These are phyloP conservation scores for Noctua janthina DNA, from an alignment of 2,888 invertebrate genomes.

Conservation along the genomic window DNA sequence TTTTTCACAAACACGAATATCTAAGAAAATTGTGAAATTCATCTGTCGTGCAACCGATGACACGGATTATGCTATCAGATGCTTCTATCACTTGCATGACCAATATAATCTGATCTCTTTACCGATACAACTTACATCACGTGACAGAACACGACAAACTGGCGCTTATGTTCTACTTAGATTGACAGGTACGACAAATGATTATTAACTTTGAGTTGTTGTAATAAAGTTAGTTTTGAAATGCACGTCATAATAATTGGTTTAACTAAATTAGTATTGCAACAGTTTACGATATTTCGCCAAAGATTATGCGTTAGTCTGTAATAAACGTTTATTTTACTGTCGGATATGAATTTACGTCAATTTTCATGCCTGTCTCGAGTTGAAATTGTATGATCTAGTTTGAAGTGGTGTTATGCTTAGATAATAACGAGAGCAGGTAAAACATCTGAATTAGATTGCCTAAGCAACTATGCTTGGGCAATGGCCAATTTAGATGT, in stretches of 20 bases:
- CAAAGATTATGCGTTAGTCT: conserved; percentile 56
- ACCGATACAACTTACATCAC: conserved; percentile 31
- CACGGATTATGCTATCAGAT: conserved; percentile 67
- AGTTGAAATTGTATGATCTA: conserved; percentile 37
- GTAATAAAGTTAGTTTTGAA: conserved; percentile 63
- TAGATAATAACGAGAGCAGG: conserved; percentile 16
- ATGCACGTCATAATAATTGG: conserved; percentile 62
- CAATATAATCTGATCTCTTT: conserved; percentile 42
- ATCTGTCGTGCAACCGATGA: conserved; percentile 71
- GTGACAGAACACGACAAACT: conserved; percentile 51
- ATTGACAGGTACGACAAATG: conserved; percentile 59
- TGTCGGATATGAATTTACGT: conserved; percentile 43
- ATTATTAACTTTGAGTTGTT: conserved; percentile 56
- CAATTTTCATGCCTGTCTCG: conserved; percentile 46
- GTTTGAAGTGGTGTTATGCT: conserved; percentile 17
- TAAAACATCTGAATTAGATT: conserved; percentile 35
- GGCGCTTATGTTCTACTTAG: conserved; percentile 29
- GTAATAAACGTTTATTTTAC: conserved; percentile 53
- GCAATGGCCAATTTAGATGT: conserved; percentile 7
- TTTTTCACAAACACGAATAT: conserved; percentile 55
- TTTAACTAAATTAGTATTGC: conserved; percentile 55
- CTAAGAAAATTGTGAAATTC: conserved; percentile 68
- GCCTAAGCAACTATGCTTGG: conserved; percentile 5
- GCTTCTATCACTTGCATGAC: conserved; percentile 57
- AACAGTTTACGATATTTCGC: conserved; percentile 49